Evolutionary conservation across 2,113 vertebrate genomes (phyloP), one percentile per base, ranked within the genome.

Genomic region (Bostrychus sinensis): DNA sequence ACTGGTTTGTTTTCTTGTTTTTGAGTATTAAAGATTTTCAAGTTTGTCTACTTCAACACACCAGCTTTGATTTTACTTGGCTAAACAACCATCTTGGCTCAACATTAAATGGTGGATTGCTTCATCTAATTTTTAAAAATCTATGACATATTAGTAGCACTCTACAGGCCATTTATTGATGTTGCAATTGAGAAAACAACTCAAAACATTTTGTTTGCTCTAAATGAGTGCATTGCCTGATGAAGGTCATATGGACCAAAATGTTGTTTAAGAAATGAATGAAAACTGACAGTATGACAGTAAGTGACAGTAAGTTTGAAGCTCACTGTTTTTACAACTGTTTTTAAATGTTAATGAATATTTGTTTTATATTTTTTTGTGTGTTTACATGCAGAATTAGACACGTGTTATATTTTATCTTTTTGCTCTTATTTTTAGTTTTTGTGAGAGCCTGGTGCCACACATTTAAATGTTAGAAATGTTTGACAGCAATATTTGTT

Each of bases 331-430:
- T n/a, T n/a, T n/a, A n/a, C n/a, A n/a, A n/a, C n/a, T n/a, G n/a
- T n/a, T n/a, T n/a, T n/a, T n/a, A n/a, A n/a, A n/a, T n/a, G n/a
- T n/a, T n/a, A n/a, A n/a, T n/a, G n/a, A n/a, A n/a, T n/a, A n/a
- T n/a, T n/a, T n/a, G n/a, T n/a, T n/a, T n/a, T n/a, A n/a, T n/a
- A n/a, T n/a, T n/a, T n/a, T n/a, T n/a, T n/a, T n/a, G n/a, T n/a
- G n/a, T n/a, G n/a, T n/a, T n/a, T n/a, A n/a, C n/a, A n/a, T n/a
- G n/a, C n/a, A n/a, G 56, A 45, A 51, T 7, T 3, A 20, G 25
- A 32, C 63, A 34, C 8, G 38, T 45, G 62, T 68, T 22, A 48
- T 62, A 72, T 70, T 72, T 78, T 38, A 57, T 76, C 63, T 5
- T 65, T 59, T 60, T 20, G 25, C 30, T 53, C 14, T 56, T 46